Percentiles rank a stretch among this genome's conserved stretches.
These are phyloP conservation scores for Gorsachius magnificus DNA, from an alignment of 2,797 vertebrate genomes.

Conservation along the genomic window DNA sequence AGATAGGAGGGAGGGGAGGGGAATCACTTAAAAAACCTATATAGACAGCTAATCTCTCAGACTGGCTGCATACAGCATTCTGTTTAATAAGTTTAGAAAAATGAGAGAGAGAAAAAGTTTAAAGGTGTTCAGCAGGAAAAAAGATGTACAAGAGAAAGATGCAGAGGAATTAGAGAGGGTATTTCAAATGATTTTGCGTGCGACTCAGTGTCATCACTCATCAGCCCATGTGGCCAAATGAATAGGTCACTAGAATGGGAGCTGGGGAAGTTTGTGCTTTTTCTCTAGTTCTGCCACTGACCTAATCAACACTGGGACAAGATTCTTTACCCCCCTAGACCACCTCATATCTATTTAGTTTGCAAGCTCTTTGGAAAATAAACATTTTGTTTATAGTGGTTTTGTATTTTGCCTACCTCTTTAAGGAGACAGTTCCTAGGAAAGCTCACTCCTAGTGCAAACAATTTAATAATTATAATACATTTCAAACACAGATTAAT, in stretches of 20 bases:
- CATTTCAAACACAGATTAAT: constrained; percentile 18
- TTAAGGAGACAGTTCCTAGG: not conserved
- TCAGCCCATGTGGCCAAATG: not conserved
- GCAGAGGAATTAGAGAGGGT: not conserved
- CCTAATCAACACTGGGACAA: not conserved
- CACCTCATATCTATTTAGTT: not conserved
- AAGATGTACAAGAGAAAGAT: not conserved
- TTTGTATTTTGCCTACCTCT: not conserved
- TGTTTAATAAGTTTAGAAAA: constrained; percentile 10
- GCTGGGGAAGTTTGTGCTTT: not conserved
- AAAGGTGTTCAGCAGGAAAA: not conserved
- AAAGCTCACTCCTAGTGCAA: not conserved
- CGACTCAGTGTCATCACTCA: not conserved
- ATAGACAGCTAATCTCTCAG: not conserved
- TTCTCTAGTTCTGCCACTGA: not conserved
- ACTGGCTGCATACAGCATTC: not conserved
- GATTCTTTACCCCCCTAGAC: not conserved
- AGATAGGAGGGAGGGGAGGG: not conserved
- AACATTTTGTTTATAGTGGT: not conserved
- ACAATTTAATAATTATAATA: not conserved
- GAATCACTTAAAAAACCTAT: not conserved
- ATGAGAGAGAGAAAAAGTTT: not conserved
- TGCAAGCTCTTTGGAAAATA: not conserved
- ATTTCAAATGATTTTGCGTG: not conserved
- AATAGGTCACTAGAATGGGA: not conserved